Evolutionary conservation across 2,797 vertebrate species (phyloP).

Genomic region (Xiphophorus birchmanni): DNA sequence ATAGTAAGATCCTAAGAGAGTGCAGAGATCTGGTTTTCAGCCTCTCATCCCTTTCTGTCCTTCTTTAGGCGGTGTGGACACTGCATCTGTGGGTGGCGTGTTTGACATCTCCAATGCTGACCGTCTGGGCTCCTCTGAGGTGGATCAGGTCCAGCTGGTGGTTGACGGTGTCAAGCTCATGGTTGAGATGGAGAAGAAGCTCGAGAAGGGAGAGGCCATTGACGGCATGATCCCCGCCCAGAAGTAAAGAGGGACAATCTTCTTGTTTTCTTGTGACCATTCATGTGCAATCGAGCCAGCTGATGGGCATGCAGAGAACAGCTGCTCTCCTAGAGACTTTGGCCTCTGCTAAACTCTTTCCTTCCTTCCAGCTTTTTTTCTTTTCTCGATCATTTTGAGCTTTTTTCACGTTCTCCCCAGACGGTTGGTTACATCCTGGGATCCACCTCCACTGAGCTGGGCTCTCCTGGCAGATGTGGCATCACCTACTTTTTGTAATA

Average conservation of each 20-base stretch:
- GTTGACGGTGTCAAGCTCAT: conserved; percentile 97
- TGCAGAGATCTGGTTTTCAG: conserved; percentile 40
- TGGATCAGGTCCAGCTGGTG: conserved; percentile 94
- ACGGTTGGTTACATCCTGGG: conserved; percentile 81
- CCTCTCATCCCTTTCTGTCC: neutral
- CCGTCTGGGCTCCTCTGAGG: conserved; percentile 94
- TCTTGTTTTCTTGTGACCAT: conserved; percentile 70
- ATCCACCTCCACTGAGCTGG: conserved; percentile 74
- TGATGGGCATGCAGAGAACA: conserved; percentile 60
- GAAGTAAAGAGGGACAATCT: conserved; percentile 81
- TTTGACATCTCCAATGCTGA: conserved; percentile 98
- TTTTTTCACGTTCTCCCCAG: conserved; percentile 67
- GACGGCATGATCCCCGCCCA: conserved; percentile 96
- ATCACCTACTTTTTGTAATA: conserved; percentile 77
- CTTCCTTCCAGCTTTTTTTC: conserved; percentile 52
- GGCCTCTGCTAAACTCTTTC: conserved; percentile 70
- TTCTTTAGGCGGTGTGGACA: conserved; percentile 91
- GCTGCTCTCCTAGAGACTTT: conserved; percentile 77
- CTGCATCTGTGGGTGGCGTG: conserved; percentile 91
- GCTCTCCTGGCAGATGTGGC: conserved; percentile 65
- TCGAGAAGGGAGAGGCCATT: conserved; percentile 92
- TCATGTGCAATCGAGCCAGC: conserved; percentile 63
- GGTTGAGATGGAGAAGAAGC: conserved; percentile 98
- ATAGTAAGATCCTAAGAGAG: neutral
- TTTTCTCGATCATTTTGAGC: conserved; percentile 34